Evolutionary conservation across 1,140 invertebrate species (phyloP).

Genomic region (Papilio machaon): DNA sequence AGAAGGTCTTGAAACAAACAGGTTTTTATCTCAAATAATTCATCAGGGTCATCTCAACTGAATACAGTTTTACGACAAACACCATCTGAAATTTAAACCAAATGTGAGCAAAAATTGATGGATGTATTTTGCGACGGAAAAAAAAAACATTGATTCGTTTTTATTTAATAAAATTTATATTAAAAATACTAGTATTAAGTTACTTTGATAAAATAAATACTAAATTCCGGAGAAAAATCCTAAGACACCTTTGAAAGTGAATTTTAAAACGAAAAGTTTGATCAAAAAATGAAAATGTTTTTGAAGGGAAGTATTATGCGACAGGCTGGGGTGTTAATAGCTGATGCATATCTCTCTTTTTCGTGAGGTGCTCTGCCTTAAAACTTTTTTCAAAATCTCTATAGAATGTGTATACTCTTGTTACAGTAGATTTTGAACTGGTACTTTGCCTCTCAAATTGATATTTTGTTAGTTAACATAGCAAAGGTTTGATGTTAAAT

Average conservation of each 20-base stretch:
- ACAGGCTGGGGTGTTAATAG: conserved; percentile 8
- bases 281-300: conserved; percentile 1
- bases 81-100: neutral
- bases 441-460: neutral
- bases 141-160: no score
- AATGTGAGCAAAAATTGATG: neutral
- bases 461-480: neutral
- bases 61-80: neutral
- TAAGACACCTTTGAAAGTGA: neutral
- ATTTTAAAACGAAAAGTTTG: conserved; percentile 21
- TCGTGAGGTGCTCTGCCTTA: conserved; percentile 2
- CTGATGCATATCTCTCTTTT: conserved; percentile 24
- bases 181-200: no score
- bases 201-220: no score
- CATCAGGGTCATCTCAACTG: neutral
- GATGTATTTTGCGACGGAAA: no score
- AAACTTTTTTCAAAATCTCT: conserved; percentile 17
- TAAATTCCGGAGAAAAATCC: neutral
- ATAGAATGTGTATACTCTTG: neutral
- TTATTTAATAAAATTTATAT: no score
- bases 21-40: neutral
- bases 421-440: neutral
- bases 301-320: conserved; percentile 18
- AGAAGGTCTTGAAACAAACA: neutral
- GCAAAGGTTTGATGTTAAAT: no score